Evolutionary conservation across 1,140 invertebrate genomes (phyloP).

Genomic region (Paraescarpia echinospica): DNA sequence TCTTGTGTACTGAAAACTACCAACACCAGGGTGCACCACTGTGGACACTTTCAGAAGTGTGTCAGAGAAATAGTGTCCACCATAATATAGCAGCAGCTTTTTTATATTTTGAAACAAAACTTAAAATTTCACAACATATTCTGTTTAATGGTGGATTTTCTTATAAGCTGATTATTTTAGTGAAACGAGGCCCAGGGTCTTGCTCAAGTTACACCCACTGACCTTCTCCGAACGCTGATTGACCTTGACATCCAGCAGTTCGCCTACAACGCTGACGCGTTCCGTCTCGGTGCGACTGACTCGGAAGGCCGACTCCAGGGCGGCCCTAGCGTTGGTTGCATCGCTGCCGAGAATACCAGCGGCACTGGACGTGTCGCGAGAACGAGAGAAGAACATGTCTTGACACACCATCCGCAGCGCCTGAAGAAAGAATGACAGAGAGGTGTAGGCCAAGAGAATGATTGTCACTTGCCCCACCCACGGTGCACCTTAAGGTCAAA

Average conservation of each 20-base stretch:
- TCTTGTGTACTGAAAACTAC: no score
- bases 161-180: no score
- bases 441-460: neutral
- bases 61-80: no score
- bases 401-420: conserved; percentile 51
- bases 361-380: conserved; percentile 34
- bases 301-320: conserved; percentile 44
- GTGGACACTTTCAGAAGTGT: no score
- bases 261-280: conserved; percentile 42
- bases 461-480: neutral
- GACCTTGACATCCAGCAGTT: conserved; percentile 49
- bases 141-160: no score
- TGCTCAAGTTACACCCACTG: neutral
- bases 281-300: conserved; percentile 38
- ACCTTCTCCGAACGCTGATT: conserved; percentile 43
- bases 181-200: no score
- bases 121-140: no score
- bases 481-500: neutral
- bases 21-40: no score
- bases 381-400: conserved; percentile 56
- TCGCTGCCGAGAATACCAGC: conserved; percentile 16
- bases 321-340: conserved; percentile 35
- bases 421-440: conserved; percentile 31
- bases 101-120: no score
- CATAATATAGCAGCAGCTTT: no score